Base-by-base conservation (phyloP, 1,140 invertebrate genomes). In the Heliconius nattereri region DNA sequence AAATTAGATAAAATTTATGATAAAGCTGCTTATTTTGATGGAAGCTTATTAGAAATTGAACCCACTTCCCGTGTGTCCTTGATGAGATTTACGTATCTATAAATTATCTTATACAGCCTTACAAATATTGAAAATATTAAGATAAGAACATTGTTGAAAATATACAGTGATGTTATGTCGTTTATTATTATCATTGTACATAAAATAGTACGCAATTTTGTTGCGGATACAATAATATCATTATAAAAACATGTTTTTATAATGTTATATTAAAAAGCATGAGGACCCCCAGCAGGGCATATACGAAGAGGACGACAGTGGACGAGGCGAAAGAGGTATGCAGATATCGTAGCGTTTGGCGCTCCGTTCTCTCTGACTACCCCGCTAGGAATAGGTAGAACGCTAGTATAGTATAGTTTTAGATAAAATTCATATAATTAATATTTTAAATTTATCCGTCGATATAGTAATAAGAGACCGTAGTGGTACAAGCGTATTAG, bases 101-200 rank as follows among this genome's bases (percentile, higher is more conserved):
- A 66, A 26, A 66, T 29, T 66, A 66, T 66, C 60, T 66, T 3
- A 29, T 66, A 29, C 23, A 66, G 13, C 29, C 60, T 29, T 66
- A 26, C 60, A 66, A 66, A 66, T 66, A 66, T 66, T 66, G 60
- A 60, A 60, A 60, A 60, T 7, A 60, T 60, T 60, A 60, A 66
- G 60, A 66, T 66, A 66, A 66, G 11, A n/a, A 66, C 26, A 66
- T 66, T 66, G 60, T 66, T 66, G 26, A 66, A 66, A 66, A 66
- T 26, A 66, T 16, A 11, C 3, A 7, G 29, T 23, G 8, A 57
- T 23, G 23, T 35, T 35, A 35, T 35, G 54, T 8, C 2, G 8
- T 23, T 57, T 26, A 23, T 26, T 57, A 57, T 57, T 60, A 60
- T 23, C 13, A 26, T 26, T 66, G 60, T 3, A 66, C 26, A 26